These are phyloP conservation scores for Microcebus ravelobensis DNA, from an alignment of 2,113 vertebrate species.

Conservation along the genomic window DNA sequence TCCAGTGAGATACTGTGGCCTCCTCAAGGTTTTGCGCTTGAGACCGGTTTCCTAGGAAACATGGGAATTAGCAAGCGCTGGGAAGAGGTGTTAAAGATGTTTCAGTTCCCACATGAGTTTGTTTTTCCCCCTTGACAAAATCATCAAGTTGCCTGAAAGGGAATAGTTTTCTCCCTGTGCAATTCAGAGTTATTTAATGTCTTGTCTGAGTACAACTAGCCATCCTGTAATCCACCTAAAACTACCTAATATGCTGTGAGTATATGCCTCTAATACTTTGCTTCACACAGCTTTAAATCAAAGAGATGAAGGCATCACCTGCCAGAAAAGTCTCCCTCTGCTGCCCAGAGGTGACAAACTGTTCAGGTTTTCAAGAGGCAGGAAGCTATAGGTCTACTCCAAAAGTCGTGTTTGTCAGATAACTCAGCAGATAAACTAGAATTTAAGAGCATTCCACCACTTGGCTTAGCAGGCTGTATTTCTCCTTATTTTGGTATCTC, in stretches of 20 bases:
- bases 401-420: not conserved
- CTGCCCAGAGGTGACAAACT: not conserved
- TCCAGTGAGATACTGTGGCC: not conserved
- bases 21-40: not conserved
- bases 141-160: not conserved
- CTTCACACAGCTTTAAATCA: not conserved
- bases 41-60: not conserved
- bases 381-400: not conserved
- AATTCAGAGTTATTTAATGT: not conserved
- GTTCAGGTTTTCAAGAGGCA: not conserved
- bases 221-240: not conserved
- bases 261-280: not conserved
- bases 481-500: not conserved
- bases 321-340: not conserved
- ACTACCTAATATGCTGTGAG: not conserved
- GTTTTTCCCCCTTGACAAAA: not conserved
- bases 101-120: not conserved
- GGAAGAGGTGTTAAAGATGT: not conserved
- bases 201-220: not conserved
- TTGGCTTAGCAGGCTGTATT: not conserved
- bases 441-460: not conserved
- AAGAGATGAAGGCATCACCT: not conserved
- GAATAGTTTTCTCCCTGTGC: not conserved
- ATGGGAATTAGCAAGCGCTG: not conserved
- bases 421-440: not conserved